Percentiles rank a stretch among this genome's conserved stretches.
Evolutionary conservation across 2,113 vertebrate genomes (phyloP).

Genomic region (Macroglossus sobrinus): DNA sequence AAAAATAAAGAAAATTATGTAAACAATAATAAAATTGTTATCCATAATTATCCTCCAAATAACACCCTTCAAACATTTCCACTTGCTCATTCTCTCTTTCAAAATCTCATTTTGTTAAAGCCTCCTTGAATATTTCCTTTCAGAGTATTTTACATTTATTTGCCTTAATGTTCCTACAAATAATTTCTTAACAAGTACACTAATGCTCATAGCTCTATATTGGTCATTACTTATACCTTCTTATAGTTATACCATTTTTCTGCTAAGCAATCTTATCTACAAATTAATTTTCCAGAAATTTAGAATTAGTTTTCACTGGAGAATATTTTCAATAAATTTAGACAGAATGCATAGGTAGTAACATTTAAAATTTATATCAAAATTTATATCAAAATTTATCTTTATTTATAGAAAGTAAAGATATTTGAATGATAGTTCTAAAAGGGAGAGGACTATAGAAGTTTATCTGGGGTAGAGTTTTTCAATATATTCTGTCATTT

Average conservation of each 20-base stretch:
- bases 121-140: not conserved
- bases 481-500: not conserved
- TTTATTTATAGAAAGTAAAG: not conserved
- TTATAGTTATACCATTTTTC: not conserved
- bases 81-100: not conserved
- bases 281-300: not conserved
- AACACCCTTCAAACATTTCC: not conserved
- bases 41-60: not conserved
- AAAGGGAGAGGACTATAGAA: not conserved
- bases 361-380: not conserved
- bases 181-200: not conserved
- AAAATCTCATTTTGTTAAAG: not conserved
- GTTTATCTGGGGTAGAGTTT: not conserved
- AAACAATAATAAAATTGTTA: not conserved
- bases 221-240: not conserved
- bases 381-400: not conserved
- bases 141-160: slow-evolving; percentile 22
- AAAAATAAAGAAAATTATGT: not conserved
- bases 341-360: not conserved
- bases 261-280: not conserved
- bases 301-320: not conserved
- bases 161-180: not conserved
- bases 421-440: not conserved
- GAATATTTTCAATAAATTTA: not conserved
- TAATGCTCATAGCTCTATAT: not conserved